Percentiles rank a stretch among this genome's conserved stretches.
Evolutionary conservation across 2,113 vertebrate species (phyloP).

Genomic region (Cricetomys ansorgei): DNA sequence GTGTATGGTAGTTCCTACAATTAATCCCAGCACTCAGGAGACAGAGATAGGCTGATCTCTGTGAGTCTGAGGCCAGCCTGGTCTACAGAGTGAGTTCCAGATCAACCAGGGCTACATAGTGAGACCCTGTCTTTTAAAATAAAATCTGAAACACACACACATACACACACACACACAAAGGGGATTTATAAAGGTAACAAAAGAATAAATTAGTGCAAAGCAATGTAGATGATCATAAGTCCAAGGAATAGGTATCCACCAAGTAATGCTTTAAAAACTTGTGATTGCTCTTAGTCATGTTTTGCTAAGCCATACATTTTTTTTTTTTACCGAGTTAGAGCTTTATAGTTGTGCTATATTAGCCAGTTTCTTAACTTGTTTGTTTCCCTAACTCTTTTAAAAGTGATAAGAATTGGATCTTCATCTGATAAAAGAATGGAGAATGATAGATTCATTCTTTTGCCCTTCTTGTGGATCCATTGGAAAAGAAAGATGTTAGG

Average conservation of each 20-base stretch:
- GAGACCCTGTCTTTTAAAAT: too few relatives aligned
- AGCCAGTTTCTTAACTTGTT: conserved; percentile 56
- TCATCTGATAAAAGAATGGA: conserved; percentile 42
- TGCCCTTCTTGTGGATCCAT: conserved; percentile 10
- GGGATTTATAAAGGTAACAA: conserved; percentile 13
- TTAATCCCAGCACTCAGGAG: too few relatives aligned
- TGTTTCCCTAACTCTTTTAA: conserved; percentile 18
- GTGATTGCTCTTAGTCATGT: not conserved
- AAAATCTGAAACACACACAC: not conserved
- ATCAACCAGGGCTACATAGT: too few relatives aligned
- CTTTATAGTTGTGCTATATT: conserved; percentile 31
- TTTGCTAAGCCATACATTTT: conserved; percentile 27
- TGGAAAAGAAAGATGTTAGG: conserved; percentile 52
- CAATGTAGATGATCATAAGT: conserved; percentile 32
- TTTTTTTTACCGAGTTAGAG: conserved; percentile 32
- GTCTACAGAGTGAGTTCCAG: too few relatives aligned
- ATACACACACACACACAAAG: not conserved
- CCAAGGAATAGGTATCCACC: not conserved
- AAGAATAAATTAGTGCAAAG: conserved; percentile 35
- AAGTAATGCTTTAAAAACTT: conserved; percentile 4
- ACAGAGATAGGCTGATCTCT: too few relatives aligned
- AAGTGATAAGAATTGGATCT: conserved; percentile 18
- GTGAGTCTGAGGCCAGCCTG: too few relatives aligned
- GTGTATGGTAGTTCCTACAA: too few relatives aligned
- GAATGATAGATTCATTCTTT: conserved; percentile 36